Conservation (phyloP, 2,888 invertebrate species). For the Caenorhabditis sp. region DNA sequence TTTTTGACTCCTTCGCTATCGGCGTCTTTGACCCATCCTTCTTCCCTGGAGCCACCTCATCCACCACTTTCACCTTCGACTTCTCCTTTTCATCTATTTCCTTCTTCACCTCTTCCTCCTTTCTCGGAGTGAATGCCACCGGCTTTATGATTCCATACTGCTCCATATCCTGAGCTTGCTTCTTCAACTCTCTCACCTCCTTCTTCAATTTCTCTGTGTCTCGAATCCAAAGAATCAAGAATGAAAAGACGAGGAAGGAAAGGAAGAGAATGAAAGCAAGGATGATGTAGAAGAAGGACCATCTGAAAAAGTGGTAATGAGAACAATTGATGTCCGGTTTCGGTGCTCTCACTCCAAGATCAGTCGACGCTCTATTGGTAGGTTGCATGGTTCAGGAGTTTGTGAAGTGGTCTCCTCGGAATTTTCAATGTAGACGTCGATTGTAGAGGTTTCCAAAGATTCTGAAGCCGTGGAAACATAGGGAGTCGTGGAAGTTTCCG, state of each 20-base stretch:
- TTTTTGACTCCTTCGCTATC: background rate
- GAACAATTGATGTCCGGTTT: background rate
- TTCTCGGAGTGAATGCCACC: background rate
- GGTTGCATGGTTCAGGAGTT: background rate
- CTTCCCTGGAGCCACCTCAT: background rate
- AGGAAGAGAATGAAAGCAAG: background rate
- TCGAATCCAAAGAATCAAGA: slow-evolving; percentile 15
- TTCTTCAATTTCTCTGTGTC: slow-evolving; percentile 3
- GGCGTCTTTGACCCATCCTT: background rate
- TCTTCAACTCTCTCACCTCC: background rate
- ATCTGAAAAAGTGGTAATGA: background rate
- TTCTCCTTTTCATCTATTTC: too few species aligned
- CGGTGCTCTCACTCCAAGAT: background rate
- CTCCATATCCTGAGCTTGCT: slow-evolving; percentile 13
- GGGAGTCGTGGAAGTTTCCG: background rate
- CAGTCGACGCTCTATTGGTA: background rate
- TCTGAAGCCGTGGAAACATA: background rate
- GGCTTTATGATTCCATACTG: slow-evolving; percentile 2
- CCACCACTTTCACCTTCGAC: background rate
- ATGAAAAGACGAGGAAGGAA: background rate
- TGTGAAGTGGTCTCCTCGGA: background rate
- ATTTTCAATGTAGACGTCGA: too few species aligned
- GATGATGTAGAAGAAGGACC: background rate
- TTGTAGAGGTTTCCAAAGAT: background rate
- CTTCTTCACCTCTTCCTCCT: too few species aligned